Evolutionary conservation across 2,888 invertebrate genomes (phyloP).

Genomic region (Drosophila falleni): DNA sequence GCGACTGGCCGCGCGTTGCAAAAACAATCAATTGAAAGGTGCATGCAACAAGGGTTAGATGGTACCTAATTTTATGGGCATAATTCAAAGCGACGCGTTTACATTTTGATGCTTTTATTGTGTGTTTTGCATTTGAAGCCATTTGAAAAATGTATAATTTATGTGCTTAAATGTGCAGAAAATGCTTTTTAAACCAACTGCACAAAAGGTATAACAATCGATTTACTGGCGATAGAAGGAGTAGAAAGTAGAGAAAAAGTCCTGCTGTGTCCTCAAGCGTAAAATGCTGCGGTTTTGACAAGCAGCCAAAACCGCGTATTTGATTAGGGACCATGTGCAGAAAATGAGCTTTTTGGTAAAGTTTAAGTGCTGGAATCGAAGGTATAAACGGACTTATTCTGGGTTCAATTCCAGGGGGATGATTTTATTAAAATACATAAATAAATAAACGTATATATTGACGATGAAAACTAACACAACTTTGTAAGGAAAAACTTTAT

Average conservation of each 20-base stretch:
- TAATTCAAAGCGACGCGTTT: constrained; percentile 64
- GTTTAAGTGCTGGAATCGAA: constrained; percentile 50
- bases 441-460: constrained; percentile 56
- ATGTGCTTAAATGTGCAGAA: constrained; percentile 71
- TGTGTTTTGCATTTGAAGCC: constrained; percentile 57
- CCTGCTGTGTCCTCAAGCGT: constrained; percentile 52
- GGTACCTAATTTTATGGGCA: constrained; percentile 50
- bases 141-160: constrained; percentile 65
- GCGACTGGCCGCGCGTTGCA: constrained; percentile 40
- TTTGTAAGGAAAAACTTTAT: neutral
- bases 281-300: constrained; percentile 68
- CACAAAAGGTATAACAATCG: constrained; percentile 48
- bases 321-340: constrained; percentile 69
- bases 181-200: constrained; percentile 72
- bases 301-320: constrained; percentile 40
- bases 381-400: constrained; percentile 7
- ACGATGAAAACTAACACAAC: constrained; percentile 16
- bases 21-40: constrained; percentile 53
- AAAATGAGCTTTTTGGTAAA: constrained; percentile 52
- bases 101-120: constrained; percentile 56
- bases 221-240: neutral
- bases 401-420: constrained; percentile 10
- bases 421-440: constrained; percentile 12
- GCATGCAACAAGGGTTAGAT: constrained; percentile 7
- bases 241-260: constrained; percentile 1